These are phyloP conservation scores for Stenolophus ochropezus DNA, from an alignment of 2,888 invertebrate genomes.

Conservation along the genomic window DNA sequence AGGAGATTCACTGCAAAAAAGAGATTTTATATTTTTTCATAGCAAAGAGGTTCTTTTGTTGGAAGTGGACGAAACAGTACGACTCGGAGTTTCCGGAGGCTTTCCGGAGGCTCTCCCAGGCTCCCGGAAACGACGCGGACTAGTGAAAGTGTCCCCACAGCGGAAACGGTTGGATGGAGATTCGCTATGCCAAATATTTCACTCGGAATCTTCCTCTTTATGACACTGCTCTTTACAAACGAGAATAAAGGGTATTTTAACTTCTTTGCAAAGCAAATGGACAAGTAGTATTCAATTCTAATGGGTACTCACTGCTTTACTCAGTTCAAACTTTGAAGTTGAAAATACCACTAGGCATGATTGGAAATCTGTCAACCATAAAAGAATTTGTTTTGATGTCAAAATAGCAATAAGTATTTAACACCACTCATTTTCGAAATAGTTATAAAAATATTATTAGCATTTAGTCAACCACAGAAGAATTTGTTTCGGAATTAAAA, in stretches of 20 bases:
- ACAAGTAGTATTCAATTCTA: neutral
- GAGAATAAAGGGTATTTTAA: neutral
- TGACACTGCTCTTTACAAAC: neutral
- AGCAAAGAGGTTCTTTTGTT: too few species aligned
- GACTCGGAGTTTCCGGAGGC: neutral
- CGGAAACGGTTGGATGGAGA: constrained; percentile 12
- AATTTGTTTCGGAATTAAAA: too few species aligned
- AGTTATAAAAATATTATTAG: too few species aligned
- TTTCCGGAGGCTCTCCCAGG: neutral
- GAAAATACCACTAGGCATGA: neutral
- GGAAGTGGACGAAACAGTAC: constrained; percentile 1
- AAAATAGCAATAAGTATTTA: neutral
- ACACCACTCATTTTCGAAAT: too few species aligned
- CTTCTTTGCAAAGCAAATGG: neutral
- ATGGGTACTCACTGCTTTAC: neutral
- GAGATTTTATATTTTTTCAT: too few species aligned
- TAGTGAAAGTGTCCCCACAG: constrained; percentile 27
- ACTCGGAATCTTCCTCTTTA: constrained; percentile 15
- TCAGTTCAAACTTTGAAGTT: neutral
- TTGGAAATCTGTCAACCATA: neutral
- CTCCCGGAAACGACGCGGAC: constrained; percentile 6
- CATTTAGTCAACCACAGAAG: too few species aligned
- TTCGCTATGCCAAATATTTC: constrained; percentile 25
- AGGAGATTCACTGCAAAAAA: too few species aligned
- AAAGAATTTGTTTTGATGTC: neutral